These are phyloP conservation scores for Dendrocincla tyrannina DNA, from an alignment of 2,797 vertebrate genomes.

Conservation along the genomic window DNA sequence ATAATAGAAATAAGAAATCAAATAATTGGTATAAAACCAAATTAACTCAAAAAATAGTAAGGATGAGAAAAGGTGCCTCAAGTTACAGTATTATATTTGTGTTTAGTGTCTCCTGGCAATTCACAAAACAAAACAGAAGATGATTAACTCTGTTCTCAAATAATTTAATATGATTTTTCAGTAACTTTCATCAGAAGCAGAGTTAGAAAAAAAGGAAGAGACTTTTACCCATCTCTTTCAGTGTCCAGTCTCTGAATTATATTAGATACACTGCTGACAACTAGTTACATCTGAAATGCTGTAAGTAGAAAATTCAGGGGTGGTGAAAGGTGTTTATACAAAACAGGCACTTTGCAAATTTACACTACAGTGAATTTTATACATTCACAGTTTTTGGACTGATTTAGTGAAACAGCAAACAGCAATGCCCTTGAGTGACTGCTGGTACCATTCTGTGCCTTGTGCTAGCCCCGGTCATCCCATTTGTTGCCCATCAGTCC, in stretches of 20 bases:
- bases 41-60: background rate
- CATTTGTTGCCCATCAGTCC: background rate
- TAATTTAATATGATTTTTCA: background rate
- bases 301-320: background rate
- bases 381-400: background rate
- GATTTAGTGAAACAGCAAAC: fast-evolving
- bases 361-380: background rate
- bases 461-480: background rate
- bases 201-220: background rate
- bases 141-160: background rate
- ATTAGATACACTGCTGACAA: background rate
- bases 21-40: background rate
- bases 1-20: background rate
- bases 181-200: background rate
- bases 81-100: background rate
- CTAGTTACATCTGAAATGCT: background rate
- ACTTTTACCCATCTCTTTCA: background rate
- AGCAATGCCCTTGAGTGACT: background rate
- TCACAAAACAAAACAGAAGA: background rate
- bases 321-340: background rate
- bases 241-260: background rate
- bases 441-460: background rate
- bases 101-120: background rate
- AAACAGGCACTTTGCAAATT: background rate
- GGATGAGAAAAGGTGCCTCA: background rate